Evolutionary conservation across 2,797 vertebrate species (phyloP).

Genomic region (Falco columbarius): DNA sequence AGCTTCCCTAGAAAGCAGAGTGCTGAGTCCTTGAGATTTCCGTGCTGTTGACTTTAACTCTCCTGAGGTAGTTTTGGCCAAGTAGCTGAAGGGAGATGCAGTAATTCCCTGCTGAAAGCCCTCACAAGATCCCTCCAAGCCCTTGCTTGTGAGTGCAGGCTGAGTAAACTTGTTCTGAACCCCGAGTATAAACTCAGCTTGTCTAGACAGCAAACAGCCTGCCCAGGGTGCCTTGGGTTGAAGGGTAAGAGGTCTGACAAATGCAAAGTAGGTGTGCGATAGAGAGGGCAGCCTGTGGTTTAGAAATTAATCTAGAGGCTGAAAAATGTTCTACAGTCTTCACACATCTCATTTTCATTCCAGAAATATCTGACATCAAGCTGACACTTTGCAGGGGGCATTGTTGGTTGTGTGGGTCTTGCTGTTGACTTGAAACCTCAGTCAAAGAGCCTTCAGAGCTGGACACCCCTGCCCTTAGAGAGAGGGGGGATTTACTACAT

Average conservation of each 20-base stretch:
- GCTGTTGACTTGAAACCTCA: not conserved
- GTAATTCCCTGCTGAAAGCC: not conserved
- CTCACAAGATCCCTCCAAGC: not conserved
- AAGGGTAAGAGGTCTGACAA: not conserved
- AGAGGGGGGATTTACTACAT: not conserved
- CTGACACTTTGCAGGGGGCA: not conserved
- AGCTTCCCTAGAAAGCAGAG: not conserved
- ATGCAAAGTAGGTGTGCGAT: not conserved
- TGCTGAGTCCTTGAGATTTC: not conserved
- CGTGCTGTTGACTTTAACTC: not conserved
- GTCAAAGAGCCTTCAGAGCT: not conserved
- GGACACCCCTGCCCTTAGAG: not conserved
- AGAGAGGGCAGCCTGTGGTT: not conserved
- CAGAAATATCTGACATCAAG: not conserved
- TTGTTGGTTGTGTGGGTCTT: not conserved
- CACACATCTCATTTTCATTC: not conserved
- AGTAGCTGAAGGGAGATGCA: not conserved
- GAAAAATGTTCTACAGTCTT: not conserved
- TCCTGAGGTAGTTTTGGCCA: not conserved
- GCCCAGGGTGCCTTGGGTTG: not conserved
- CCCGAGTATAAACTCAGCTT: not conserved
- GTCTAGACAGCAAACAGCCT: not conserved
- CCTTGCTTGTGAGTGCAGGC: not conserved
- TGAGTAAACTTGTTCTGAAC: not conserved
- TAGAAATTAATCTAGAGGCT: not conserved